Base-by-base conservation (phyloP, 2,797 vertebrate genomes). In the Helostoma temminkii region DNA sequence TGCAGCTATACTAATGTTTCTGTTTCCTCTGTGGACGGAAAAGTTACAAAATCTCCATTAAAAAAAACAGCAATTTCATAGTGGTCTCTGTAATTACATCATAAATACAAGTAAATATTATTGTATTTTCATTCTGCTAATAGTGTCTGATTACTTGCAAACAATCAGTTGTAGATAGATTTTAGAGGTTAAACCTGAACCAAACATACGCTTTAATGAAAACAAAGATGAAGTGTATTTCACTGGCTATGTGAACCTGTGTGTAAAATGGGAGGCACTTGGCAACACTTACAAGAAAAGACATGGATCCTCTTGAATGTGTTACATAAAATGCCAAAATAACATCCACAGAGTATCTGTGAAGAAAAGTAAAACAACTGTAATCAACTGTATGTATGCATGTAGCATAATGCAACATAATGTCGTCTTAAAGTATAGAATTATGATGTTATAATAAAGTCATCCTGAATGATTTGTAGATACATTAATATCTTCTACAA, bases 251-350 rank as follows among this genome's bases (percentile, higher is more conserved):
- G 6, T 12, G 34, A 73, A 0, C 11, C 0, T n/a, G 0, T 41
- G 28, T 62, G 32, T 34, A 48, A 46, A 66, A 60, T 52, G 43
- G 5, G 7, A 65, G 6, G 24, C 5, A 58, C 2, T 9, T 59
- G 25, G 15, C 9, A 65, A 73, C 24, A 92, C 94, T 93, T 84
- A 95, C 94, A 91, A 95, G 91, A 93, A 95, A 95, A 92, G 94
- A 95, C 94, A 95, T 95, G 86, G 93, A 90, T 93, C 91, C 91
- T 86, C 81, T 79, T 74, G 89, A 70, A 62, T 70, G 76, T 48
- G 67, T 81, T 50, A 81, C 86, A 83, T 85, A 80, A 54, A 78
- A 83, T 70, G 61, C 78, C 24, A 80, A 90, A 92, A 87, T 76
- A 54, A 74, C 49, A 42, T 60, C 57, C 66, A 60, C 63, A 50